phyloP scores from a whole-genome alignment of 92 coral and sea anemone genomes.

The Epizoanthus ramosus region DNA sequence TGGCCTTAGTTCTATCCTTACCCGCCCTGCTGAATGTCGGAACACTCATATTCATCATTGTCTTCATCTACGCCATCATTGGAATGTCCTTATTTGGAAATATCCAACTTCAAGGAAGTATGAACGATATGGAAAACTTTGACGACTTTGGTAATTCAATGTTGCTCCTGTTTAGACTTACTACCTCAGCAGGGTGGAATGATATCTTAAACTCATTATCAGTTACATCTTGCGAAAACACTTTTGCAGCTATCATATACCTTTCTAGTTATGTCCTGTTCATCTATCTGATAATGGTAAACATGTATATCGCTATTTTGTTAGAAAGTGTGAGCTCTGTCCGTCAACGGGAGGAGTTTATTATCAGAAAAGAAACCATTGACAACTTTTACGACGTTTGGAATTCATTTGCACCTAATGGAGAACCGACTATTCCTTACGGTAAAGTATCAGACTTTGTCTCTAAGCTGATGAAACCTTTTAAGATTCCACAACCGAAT shows the following conservation, averaged over 20 bases:
- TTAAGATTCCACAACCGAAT: slow-evolving; percentile 45
- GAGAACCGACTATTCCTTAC: slow-evolving; percentile 37
- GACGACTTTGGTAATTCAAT: slow-evolving; percentile 43
- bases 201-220: slow-evolving; percentile 46
- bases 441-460: slow-evolving; percentile 42
- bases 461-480: slow-evolving; percentile 45
- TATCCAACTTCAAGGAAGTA: slow-evolving; percentile 47
- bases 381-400: slow-evolving; percentile 50
- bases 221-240: slow-evolving; percentile 36
- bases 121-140: slow-evolving; percentile 53
- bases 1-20: slow-evolving; percentile 45
- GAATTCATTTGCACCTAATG: slow-evolving; percentile 50
- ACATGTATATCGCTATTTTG: slow-evolving; percentile 55
- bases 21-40: slow-evolving; percentile 54
- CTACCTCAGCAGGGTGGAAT: slow-evolving; percentile 58
- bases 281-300: slow-evolving; percentile 44
- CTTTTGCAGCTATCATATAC: slow-evolving; percentile 22
- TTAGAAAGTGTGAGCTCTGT: slow-evolving; percentile 43
- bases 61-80: slow-evolving; percentile 50
- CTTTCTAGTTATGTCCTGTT: slow-evolving; percentile 40
- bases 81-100: slow-evolving; percentile 56
- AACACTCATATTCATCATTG: slow-evolving; percentile 42
- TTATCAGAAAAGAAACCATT: slow-evolving; percentile 45
- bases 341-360: slow-evolving; percentile 34
- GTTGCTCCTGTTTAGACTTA: slow-evolving; percentile 47